Evolutionary conservation across 2,113 vertebrate species (phyloP), one percentile per base, ranked within the genome.

Genomic region (Etheostoma cragini): DNA sequence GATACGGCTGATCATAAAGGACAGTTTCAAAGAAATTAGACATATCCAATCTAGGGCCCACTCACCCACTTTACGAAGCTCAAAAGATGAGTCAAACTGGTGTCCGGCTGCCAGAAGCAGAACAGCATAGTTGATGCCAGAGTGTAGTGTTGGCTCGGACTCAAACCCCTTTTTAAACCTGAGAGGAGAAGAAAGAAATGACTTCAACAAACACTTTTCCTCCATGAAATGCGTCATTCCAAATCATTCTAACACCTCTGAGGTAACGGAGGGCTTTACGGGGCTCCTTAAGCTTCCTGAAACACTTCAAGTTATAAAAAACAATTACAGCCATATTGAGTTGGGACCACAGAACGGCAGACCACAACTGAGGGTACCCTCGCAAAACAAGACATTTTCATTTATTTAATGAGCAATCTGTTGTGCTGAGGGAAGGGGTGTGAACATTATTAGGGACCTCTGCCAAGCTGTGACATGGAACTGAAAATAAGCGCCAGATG

Each of bases 21-120:
- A 15, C 46, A 61, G 50, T 1, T 62, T 46, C 49, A 47, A 50
- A 56, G 22, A 33, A 46, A 26, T 6, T 50, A 58, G 10, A 80
- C 73, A 67, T 3, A 35, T 70, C 35, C 0, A 26, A 8, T 24
- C 53, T n/a, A 1, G 30, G 13, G 1, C 74, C 68, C 87, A 96
- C 95, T 96, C 95, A 99, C 98, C 98, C 87, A 99, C 97, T 99
- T 99, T 99, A 72, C 98, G 97, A 49, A 99, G 97, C 91, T 99
- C 98, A 83, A 99, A 98, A 5, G 98, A 99, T n/a, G 96, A 94
- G 90, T 99, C 98, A 88, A 99, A 99, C 94, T 97, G 95, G 88
- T 99, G 97, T 76, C 98, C 98, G 45, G 97, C 96, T 35, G 98
- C 97, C 94, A 99, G 92, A 49, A 99, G 96, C 0, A 99, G 97